Evolutionary conservation across 2,797 vertebrate species (phyloP).

Genomic region (Sciurus carolinensis): DNA sequence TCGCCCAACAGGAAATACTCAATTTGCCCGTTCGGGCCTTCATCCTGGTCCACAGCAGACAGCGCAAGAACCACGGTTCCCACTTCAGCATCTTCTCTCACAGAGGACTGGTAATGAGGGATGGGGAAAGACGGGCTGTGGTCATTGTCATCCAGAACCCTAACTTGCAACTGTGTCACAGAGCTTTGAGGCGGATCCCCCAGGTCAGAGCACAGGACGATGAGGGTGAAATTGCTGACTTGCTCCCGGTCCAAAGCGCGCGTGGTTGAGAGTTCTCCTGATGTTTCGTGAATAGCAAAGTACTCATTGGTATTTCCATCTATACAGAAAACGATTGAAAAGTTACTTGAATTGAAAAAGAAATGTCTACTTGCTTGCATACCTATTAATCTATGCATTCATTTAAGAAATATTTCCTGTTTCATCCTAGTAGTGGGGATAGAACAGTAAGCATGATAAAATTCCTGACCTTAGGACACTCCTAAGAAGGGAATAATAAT

Average conservation of each 20-base stretch:
- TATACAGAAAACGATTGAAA: constrained; percentile 83
- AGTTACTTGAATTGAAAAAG: background rate
- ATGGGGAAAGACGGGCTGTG: constrained; percentile 92
- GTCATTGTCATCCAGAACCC: constrained; percentile 95
- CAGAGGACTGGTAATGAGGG: constrained; percentile 90
- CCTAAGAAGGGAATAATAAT: background rate
- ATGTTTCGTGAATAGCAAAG: constrained; percentile 92
- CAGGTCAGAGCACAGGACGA: constrained; percentile 92
- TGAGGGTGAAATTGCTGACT: constrained; percentile 91
- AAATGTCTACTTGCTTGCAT: background rate
- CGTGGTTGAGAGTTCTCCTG: constrained; percentile 92
- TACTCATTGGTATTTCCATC: constrained; percentile 91
- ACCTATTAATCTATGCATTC: background rate
- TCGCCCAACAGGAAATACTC: constrained; percentile 92
- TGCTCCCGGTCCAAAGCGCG: constrained; percentile 94
- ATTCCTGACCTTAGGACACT: background rate
- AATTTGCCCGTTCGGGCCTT: constrained; percentile 92
- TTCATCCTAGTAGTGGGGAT: background rate
- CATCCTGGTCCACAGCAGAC: constrained; percentile 92
- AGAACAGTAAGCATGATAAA: background rate
- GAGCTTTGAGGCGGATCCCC: constrained; percentile 91
- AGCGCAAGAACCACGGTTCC: constrained; percentile 91
- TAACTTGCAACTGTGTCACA: constrained; percentile 89
- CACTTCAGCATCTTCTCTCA: constrained; percentile 92
- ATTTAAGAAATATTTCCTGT: background rate